These are phyloP conservation scores for Aphelenchoides besseyi DNA, from an alignment of 1,140 invertebrate genomes.

Conservation along the genomic window DNA sequence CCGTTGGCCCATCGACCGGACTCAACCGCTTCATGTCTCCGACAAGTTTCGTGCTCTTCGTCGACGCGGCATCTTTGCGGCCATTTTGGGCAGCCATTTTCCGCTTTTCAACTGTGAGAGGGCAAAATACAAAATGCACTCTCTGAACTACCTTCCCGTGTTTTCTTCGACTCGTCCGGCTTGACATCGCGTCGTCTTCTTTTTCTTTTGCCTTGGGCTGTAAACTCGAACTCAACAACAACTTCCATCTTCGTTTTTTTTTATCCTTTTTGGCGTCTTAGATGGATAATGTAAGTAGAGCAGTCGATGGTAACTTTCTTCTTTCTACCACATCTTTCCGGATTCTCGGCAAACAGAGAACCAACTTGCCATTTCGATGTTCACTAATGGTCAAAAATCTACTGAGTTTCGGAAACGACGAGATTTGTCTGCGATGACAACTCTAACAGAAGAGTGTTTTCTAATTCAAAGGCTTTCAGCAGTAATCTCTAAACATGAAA, in stretches of 20 bases:
- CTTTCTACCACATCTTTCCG: not conserved
- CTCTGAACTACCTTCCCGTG: not conserved
- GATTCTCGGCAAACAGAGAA: no score
- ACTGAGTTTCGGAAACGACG: no score
- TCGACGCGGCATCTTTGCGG: not conserved
- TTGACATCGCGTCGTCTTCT: not conserved
- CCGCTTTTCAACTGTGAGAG: not conserved
- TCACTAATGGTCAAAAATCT: no score
- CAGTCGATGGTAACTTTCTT: not conserved
- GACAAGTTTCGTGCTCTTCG: not conserved
- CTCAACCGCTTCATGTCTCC: no score
- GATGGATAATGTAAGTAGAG: not conserved
- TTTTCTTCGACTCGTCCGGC: not conserved
- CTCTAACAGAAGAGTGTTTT: no score
- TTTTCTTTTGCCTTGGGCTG: not conserved
- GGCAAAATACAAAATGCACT: not conserved
- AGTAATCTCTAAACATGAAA: no score
- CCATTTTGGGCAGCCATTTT: not conserved
- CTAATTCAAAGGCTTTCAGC: no score
- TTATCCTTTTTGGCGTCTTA: not conserved
- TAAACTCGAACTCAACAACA: constrained; percentile 3
- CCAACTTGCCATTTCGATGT: no score
- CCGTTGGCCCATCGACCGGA: no score
- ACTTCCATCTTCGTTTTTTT: constrained; percentile 5
- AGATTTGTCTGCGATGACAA: no score